Percentiles rank a stretch among this genome's conserved stretches.
These are phyloP conservation scores for Coecobrya sp. DNA, from an alignment of 2,888 invertebrate species.

Conservation along the genomic window DNA sequence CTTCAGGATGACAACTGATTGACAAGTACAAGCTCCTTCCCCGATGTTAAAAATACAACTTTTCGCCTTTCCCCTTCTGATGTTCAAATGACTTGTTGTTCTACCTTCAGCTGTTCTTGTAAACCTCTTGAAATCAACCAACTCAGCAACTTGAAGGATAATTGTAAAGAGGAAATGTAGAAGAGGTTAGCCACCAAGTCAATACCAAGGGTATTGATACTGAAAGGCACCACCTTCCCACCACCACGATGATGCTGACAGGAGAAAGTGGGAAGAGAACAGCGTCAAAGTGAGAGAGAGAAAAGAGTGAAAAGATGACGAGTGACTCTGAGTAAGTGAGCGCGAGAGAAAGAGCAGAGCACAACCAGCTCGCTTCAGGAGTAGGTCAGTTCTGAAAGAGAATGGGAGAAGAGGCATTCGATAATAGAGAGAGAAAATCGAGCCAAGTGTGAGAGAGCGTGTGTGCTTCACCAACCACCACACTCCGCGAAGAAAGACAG, in stretches of 20 bases:
- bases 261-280: conserved; percentile 32
- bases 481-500: conserved; percentile 57
- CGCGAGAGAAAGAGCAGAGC: conserved; percentile 64
- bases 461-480: conserved; percentile 43
- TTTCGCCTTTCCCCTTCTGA: background rate
- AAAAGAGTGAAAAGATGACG: conserved; percentile 51
- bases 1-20: conserved; percentile 70
- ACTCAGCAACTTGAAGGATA: conserved; percentile 36
- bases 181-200: conserved; percentile 38
- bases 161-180: conserved; percentile 52
- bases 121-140: conserved; percentile 37
- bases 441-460: conserved; percentile 26
- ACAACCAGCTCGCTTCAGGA: conserved; percentile 84
- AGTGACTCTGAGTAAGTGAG: conserved; percentile 63
- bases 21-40: conserved; percentile 71
- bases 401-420: conserved; percentile 75
- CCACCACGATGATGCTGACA: background rate
- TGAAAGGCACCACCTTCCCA: conserved; percentile 36
- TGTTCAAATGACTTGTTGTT: background rate
- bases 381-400: conserved; percentile 86
- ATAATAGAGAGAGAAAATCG: conserved; percentile 78
- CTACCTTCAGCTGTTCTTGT: background rate
- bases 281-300: background rate
- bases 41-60: background rate
- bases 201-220: conserved; percentile 36